Percentiles rank a stretch among this genome's conserved stretches.
Conservation (phyloP, 2,797 vertebrate genomes). For the Cuniculus paca region DNA sequence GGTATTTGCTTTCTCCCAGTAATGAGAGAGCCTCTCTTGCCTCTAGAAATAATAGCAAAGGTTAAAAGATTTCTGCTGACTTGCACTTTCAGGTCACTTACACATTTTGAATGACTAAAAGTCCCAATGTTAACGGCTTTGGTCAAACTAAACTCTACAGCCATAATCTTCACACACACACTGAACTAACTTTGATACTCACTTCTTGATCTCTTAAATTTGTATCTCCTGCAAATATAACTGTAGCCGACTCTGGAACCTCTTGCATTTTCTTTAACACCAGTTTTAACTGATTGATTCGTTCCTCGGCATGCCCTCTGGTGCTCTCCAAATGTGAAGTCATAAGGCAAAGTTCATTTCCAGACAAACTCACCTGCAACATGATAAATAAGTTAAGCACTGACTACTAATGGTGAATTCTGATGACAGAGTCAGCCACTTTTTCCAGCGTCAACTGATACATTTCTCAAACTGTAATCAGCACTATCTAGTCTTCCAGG, state of each 20-base stretch:
- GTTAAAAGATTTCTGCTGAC: background rate
- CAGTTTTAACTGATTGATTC: constrained; percentile 92
- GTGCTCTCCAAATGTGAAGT: constrained; percentile 98
- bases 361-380: constrained; percentile 91
- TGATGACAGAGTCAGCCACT: background rate
- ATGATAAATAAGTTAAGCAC: background rate
- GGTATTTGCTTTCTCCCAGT: background rate
- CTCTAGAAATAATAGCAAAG: background rate
- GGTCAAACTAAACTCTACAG: background rate
- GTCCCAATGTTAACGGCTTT: background rate
- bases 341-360: constrained; percentile 94
- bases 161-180: background rate
- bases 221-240: constrained; percentile 98
- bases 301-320: constrained; percentile 91
- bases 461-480: background rate
- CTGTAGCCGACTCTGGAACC: constrained; percentile 90
- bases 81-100: background rate
- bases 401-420: background rate
- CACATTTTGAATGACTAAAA: background rate
- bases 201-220: constrained; percentile 97
- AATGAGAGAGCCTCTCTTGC: background rate
- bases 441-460: background rate
- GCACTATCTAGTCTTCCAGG: no score
- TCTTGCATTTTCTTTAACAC: constrained; percentile 91
- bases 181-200: constrained; percentile 63